Base-by-base conservation (phyloP, 2,888 invertebrate species). In the Sphaerophoria rueppellii region DNA sequence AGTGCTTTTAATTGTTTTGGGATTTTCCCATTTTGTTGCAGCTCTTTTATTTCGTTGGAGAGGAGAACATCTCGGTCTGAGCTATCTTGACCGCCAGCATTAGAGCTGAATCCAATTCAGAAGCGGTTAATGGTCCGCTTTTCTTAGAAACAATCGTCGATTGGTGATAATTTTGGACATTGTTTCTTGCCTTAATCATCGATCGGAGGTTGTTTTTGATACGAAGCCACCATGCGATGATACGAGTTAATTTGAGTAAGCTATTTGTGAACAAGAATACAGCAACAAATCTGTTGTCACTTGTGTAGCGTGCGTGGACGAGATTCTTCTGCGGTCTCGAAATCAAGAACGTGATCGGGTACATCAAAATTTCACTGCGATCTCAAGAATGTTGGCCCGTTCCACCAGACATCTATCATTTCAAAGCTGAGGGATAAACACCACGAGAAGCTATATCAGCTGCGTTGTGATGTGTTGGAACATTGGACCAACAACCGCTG, bases 41-140 rank as follows among this genome's bases (percentile, higher is more conserved):
- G 24, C 24, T 24, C 24, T 24, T 24, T 24, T 43, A 24, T 24
- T 24, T 43, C 43, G 43, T 12, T 46, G n/a, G 32, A 2, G 11
- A 70, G n/a, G 32, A 2, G 11, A 70, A 70, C 57, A 70, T 57
- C 9, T 70, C 46, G 0, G 34, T 48, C 58, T 70, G 70, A 11
- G 43, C 71, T 24, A 37, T 6, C 6, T 48, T 58, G 48, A 71
- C 34, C n/a, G 35, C 35, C 1, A 46, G 4, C 46, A 48, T n/a
- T 6, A 32, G 57, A 32, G 46, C 46, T 43, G 12, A 24, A 16
- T 11, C 16, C 5, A 71, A 46, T 34, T 11, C 46, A 12, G 35
- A 58, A 4, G 6, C 6, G 12, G 14, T 16, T 6, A 9, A 9
- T 58, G 16, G 14, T 5, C 14, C 58, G 71, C 35, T n/a, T 9